These are phyloP conservation scores for Protaetia brevitarsis DNA, from an alignment of 1,140 invertebrate genomes.

Conservation along the genomic window DNA sequence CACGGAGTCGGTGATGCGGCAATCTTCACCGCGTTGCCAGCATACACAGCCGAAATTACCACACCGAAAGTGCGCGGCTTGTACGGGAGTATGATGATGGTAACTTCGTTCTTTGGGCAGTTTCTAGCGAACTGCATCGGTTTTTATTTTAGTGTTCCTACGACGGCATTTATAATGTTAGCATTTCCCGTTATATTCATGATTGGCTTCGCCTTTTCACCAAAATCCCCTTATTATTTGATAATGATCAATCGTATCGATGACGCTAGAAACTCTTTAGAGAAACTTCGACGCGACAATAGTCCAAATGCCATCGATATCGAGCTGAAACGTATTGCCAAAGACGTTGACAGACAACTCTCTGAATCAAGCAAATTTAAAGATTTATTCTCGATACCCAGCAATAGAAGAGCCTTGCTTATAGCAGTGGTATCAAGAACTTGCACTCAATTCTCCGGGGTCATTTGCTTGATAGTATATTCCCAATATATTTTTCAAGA, in stretches of 20 bases:
- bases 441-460: slow-evolving; percentile 60
- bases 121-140: slow-evolving; percentile 40
- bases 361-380: too few species aligned
- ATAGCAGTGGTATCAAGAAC: slow-evolving; percentile 43
- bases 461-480: slow-evolving; percentile 62
- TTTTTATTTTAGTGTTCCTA: too few species aligned
- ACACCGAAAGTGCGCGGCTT: slow-evolving; percentile 26
- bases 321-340: slow-evolving; percentile 60
- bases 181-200: slow-evolving; percentile 53
- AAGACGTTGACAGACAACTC: slow-evolving; percentile 50
- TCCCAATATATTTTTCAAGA: slow-evolving; percentile 56
- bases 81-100: slow-evolving; percentile 23
- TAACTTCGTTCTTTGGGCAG: slow-evolving; percentile 13
- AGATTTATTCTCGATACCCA: too few species aligned
- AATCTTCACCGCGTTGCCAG: slow-evolving; percentile 4
- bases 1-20: slow-evolving; percentile 24
- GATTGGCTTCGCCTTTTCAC: slow-evolving; percentile 64
- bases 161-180: too few species aligned
- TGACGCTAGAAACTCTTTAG: too few species aligned
- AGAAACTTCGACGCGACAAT: too few species aligned
- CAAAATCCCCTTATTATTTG: too few species aligned
- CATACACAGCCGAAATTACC: slow-evolving; percentile 30
- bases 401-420: slow-evolving; percentile 62
- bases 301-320: slow-evolving; percentile 55
- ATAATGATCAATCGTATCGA: too few species aligned